Base-by-base conservation (phyloP, 2,888 invertebrate species). In the Cerastoderma edule region DNA sequence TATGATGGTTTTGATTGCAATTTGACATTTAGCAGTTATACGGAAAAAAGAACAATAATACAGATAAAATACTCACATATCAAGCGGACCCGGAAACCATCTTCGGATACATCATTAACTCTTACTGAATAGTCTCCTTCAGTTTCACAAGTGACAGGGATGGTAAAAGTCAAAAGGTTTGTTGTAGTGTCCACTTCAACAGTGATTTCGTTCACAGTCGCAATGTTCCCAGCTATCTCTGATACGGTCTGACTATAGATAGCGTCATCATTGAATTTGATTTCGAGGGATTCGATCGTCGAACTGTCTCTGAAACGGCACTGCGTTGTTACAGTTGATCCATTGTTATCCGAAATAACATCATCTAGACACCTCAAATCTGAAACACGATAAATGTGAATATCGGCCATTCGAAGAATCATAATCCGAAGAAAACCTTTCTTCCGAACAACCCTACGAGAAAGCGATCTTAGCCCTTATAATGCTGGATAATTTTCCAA, bases 341-440 rank as follows among this genome's bases (percentile, higher is more conserved):
- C 53, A 13, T 10, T 53, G 3, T 13, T 3, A 27, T n/a, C 53
- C 24, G 53, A 24, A 19, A 53, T 22, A 13, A 2, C 27, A 6
- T 53, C 27, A 24, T 53, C 24, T 6, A 53, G 53, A 27, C 53
- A 53, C 3, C 53, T 24, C 53, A 53, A 27, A 53, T 53, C 53
- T 53, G 53, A 6, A 4, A 48, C 16, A 48, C 10, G 22, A 6
- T n/a, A 19, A 19, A 48, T n/a, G n/a, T n/a, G n/a, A n/a, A n/a
- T n/a, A n/a, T n/a, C n/a, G n/a, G n/a, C n/a, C n/a, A n/a, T n/a
- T n/a, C n/a, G n/a, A n/a, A n/a, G n/a, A n/a, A n/a, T n/a, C n/a
- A n/a, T n/a, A n/a, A n/a, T n/a, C n/a, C n/a, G n/a, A n/a, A n/a
- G n/a, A n/a, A n/a, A n/a, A n/a, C n/a, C n/a, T n/a, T n/a, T n/a